These are phyloP conservation scores for Danio aesculapii DNA, from an alignment of 2,797 vertebrate species.

Conservation along the genomic window DNA sequence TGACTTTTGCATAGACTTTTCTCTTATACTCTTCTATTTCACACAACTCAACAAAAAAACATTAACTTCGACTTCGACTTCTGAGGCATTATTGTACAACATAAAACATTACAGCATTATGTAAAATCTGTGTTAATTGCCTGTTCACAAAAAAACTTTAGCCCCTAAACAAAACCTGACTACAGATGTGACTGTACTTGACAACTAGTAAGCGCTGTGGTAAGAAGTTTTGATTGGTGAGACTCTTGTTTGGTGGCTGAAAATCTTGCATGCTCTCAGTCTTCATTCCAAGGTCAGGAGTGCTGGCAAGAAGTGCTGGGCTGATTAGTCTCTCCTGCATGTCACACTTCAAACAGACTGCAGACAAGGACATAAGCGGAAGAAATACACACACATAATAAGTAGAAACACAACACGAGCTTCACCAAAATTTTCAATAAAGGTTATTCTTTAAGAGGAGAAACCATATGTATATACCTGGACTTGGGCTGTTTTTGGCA, in stretches of 20 bases:
- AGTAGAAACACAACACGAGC: neutral
- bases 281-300: slow-evolving; percentile 68
- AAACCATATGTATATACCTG: slow-evolving; percentile 30
- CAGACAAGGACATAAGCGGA: slow-evolving; percentile 28
- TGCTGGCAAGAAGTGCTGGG: slow-evolving; percentile 82
- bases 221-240: slow-evolving; percentile 67
- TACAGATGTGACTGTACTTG: slow-evolving; percentile 77
- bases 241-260: slow-evolving; percentile 71
- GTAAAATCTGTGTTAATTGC: neutral
- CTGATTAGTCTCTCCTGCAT: slow-evolving; percentile 90
- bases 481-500: slow-evolving; percentile 26
- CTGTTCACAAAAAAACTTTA: neutral
- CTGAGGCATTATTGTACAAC: neutral
- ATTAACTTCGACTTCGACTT: too few species aligned
- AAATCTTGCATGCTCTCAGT: slow-evolving; percentile 78
- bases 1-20: slow-evolving; percentile 39
- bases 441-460: neutral
- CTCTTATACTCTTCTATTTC: too few species aligned
- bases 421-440: neutral
- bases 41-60: too few species aligned
- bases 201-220: slow-evolving; percentile 79
- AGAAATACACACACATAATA: neutral
- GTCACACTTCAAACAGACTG: slow-evolving; percentile 93
- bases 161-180: neutral
- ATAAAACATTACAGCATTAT: neutral